Evolutionary conservation across 2,888 invertebrate species (phyloP).

Genomic region (Agapetus fuscipes): DNA sequence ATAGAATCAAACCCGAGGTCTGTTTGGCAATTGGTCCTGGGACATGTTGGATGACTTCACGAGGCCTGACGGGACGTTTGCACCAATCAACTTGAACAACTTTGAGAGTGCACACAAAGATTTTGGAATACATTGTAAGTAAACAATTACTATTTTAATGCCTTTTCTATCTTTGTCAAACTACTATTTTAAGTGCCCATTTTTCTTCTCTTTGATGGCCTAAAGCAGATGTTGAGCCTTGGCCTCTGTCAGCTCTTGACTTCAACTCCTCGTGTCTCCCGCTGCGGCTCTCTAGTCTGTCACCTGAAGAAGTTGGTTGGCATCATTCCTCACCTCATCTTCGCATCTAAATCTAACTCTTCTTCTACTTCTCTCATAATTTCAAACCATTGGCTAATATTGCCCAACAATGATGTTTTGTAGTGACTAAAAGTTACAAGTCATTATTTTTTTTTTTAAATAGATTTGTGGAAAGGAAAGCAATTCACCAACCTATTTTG

Average conservation of each 20-base stretch:
- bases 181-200: not conserved
- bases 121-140: slow-evolving; percentile 68
- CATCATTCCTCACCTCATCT: too few species aligned
- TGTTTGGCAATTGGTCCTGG: slow-evolving; percentile 88
- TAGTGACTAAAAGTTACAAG: too few species aligned
- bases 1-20: slow-evolving; percentile 81
- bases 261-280: too few species aligned
- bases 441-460: too few species aligned
- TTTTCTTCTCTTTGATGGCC: not conserved
- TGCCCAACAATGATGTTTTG: too few species aligned
- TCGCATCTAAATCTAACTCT: too few species aligned
- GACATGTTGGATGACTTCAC: slow-evolving; percentile 74
- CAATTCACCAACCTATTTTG: too few species aligned
- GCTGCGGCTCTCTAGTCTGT: too few species aligned
- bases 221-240: not conserved
- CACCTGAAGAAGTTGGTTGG: too few species aligned
- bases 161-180: not conserved
- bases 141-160: slow-evolving; percentile 1
- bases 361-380: too few species aligned
- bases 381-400: too few species aligned
- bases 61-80: slow-evolving; percentile 56
- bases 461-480: too few species aligned
- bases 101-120: slow-evolving; percentile 65
- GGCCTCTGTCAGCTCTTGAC: not conserved
- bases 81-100: slow-evolving; percentile 51